These are phyloP conservation scores for Agrilus biguttatus DNA, from an alignment of 2,888 invertebrate species.

Conservation along the genomic window DNA sequence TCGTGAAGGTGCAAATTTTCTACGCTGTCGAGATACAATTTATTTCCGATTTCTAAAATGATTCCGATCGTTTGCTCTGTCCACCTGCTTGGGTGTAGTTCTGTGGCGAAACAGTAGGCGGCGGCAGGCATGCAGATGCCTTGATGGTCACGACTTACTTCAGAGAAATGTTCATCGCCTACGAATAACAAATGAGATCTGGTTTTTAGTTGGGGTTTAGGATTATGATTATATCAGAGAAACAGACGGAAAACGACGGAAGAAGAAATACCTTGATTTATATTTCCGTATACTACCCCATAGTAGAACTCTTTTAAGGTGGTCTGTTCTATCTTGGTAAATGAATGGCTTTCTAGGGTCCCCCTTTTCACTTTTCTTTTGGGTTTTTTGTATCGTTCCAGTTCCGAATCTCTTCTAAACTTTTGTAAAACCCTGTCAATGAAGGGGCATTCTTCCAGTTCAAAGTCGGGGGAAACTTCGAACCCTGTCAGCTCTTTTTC, in stretches of 20 bases:
- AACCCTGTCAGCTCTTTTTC: slow-evolving; percentile 15
- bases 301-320: slow-evolving; percentile 25
- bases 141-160: slow-evolving; percentile 27
- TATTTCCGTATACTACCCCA: slow-evolving; percentile 23
- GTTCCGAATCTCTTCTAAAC: slow-evolving; percentile 26
- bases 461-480: slow-evolving; percentile 11
- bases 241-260: no score
- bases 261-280: slow-evolving; percentile 25
- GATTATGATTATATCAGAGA: no score
- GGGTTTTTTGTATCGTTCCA: slow-evolving; percentile 14
- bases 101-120: slow-evolving; percentile 42
- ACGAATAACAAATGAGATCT: background rate
- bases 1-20: slow-evolving; percentile 21
- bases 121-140: slow-evolving; percentile 43
- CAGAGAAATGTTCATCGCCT: slow-evolving; percentile 21
- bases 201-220: background rate
- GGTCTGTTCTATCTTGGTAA: slow-evolving; percentile 25
- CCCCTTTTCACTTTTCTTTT: slow-evolving; percentile 22
- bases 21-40: slow-evolving; percentile 29
- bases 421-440: slow-evolving; percentile 22
- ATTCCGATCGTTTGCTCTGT: slow-evolving; percentile 44
- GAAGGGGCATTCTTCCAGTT: slow-evolving; percentile 13
- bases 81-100: slow-evolving; percentile 47
- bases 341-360: slow-evolving; percentile 29
- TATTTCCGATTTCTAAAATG: slow-evolving; percentile 38